Conservation (phyloP, 1,140 invertebrate species). For the Diploscapter pachys region DNA sequence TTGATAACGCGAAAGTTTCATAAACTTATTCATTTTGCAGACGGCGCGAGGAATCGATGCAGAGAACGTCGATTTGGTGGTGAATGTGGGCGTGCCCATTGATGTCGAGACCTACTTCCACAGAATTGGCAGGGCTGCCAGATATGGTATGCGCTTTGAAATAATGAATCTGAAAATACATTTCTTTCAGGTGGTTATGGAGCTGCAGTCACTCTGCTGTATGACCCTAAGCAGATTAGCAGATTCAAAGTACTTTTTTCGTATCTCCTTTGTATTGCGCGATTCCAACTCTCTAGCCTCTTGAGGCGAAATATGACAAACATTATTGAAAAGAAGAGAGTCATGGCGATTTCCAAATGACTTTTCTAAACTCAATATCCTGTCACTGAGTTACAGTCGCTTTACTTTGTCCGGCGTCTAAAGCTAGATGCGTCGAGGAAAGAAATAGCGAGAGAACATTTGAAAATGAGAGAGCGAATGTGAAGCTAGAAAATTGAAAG, state of each 20-base stretch:
- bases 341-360: no score
- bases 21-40: constrained; percentile 46
- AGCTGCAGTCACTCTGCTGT: constrained; percentile 38
- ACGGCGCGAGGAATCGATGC: constrained; percentile 77
- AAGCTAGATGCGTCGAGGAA: no score
- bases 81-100: constrained; percentile 82
- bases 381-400: no score
- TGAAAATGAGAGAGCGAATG: no score
- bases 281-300: no score
- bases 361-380: no score
- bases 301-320: no score
- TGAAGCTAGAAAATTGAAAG: no score
- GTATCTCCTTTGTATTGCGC: no score
- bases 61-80: constrained; percentile 82
- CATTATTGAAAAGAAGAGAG: no score
- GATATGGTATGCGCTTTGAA: constrained; percentile 65
- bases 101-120: constrained; percentile 87
- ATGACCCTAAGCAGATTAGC: constrained; percentile 22
- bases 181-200: constrained; percentile 38
- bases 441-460: no score
- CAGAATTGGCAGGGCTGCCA: constrained; percentile 85
- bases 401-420: no score
- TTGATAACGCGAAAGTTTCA: constrained; percentile 40
- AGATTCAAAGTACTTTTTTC: constrained; percentile 24
- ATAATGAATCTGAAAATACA: background rate